phyloP scores from a whole-genome alignment of 2,797 vertebrate species.

The Alectoris magna region DNA sequence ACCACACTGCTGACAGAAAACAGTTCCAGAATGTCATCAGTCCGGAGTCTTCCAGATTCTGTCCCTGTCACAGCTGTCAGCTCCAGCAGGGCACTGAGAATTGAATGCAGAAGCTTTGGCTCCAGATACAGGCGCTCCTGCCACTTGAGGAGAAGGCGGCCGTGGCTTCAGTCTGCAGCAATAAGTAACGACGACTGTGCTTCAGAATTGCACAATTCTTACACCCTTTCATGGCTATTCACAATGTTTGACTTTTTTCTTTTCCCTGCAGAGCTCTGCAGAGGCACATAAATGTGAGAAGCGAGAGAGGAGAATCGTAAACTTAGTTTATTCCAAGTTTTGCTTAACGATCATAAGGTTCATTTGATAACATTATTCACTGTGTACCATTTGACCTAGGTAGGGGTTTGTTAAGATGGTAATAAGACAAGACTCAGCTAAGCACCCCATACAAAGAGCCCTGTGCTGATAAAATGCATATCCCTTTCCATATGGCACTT shows the following conservation, averaged over 20 bases:
- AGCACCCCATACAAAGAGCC: background rate
- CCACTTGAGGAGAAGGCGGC: background rate
- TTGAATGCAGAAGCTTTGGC: background rate
- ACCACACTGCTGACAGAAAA: background rate
- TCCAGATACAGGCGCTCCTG: background rate
- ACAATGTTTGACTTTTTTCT: background rate
- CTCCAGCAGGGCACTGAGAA: background rate
- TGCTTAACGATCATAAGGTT: background rate
- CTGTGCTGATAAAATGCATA: background rate
- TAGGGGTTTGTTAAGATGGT: background rate
- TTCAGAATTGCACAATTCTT: background rate
- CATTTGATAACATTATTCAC: background rate
- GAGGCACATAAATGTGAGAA: background rate
- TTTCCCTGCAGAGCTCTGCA: background rate
- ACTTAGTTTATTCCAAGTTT: background rate
- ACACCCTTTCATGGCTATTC: background rate
- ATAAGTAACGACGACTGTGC: background rate
- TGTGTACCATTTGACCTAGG: background rate
- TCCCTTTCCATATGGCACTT: background rate
- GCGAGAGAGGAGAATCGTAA: background rate
- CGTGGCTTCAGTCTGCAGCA: background rate
- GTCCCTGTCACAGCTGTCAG: slow-evolving; percentile 23
- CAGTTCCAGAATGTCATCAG: background rate
- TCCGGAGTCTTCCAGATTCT: background rate
- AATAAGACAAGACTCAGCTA: background rate